Evolutionary conservation across 2,113 vertebrate species (phyloP).

Genomic region (Madoqua kirkii): DNA sequence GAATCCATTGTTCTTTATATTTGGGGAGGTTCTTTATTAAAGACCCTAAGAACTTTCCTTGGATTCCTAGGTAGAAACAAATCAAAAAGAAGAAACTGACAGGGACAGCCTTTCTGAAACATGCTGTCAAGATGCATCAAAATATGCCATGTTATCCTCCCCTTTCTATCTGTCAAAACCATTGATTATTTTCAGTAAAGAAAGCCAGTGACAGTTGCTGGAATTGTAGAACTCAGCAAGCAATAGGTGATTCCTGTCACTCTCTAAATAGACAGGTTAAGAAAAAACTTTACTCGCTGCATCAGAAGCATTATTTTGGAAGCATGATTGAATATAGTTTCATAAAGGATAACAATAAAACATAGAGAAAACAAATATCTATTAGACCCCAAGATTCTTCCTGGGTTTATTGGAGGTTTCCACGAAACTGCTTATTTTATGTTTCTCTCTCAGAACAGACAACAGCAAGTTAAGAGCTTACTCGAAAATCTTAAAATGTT

Average conservation of each 20-base stretch:
- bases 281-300: slow-evolving; percentile 8
- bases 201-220: slow-evolving; percentile 72
- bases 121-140: slow-evolving; percentile 76
- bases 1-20: slow-evolving; percentile 9
- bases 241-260: slow-evolving; percentile 69
- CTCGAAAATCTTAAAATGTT: neutral
- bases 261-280: slow-evolving; percentile 75
- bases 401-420: neutral
- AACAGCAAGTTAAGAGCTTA: neutral
- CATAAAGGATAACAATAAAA: slow-evolving; percentile 59
- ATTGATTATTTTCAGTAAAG: slow-evolving; percentile 81
- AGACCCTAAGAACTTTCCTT: slow-evolving; percentile 59
- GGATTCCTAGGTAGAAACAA: slow-evolving; percentile 45
- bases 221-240: slow-evolving; percentile 59
- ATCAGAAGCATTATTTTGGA: slow-evolving; percentile 8
- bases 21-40: slow-evolving; percentile 20
- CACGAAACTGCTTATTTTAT: slow-evolving; percentile 8
- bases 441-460: neutral
- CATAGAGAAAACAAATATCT: slow-evolving; percentile 43
- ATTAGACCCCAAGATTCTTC: slow-evolving; percentile 11
- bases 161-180: slow-evolving; percentile 75
- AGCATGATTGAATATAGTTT: slow-evolving; percentile 45
- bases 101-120: slow-evolving; percentile 69
- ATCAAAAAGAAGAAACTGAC: slow-evolving; percentile 66
- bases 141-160: slow-evolving; percentile 60